Percentiles rank a stretch among this genome's conserved stretches.
These are phyloP conservation scores for Hirundichthys speculiger DNA, from an alignment of 2,113 vertebrate genomes.

Conservation along the genomic window DNA sequence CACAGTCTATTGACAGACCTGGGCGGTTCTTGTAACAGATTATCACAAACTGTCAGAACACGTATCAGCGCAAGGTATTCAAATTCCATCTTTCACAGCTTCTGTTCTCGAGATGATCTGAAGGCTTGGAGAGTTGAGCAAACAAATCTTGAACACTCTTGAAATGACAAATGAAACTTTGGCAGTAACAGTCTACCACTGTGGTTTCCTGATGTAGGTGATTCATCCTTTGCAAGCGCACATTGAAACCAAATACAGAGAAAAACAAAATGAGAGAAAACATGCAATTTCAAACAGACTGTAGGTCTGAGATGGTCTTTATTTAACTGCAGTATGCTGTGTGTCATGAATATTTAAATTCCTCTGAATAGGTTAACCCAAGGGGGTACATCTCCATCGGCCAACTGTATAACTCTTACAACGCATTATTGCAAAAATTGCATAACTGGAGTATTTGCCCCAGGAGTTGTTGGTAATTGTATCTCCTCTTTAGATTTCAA, in stretches of 20 bases:
- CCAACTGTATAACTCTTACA: constrained; percentile 45
- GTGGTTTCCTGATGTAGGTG: constrained; percentile 65
- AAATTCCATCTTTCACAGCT: constrained; percentile 26
- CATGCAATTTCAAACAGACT: constrained; percentile 1
- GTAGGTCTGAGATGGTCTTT: constrained; percentile 30
- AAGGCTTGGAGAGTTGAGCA: too few species aligned
- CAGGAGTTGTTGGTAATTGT: constrained; percentile 53
- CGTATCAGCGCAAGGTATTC: constrained; percentile 28
- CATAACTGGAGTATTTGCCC: constrained; percentile 45
- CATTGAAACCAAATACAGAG: constrained; percentile 12
- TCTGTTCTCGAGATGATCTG: constrained; percentile 20
- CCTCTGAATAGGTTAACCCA: constrained; percentile 42
- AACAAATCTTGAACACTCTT: not conserved
- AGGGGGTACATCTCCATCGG: constrained; percentile 51
- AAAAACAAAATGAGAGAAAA: constrained; percentile 38
- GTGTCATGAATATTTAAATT: constrained; percentile 50
- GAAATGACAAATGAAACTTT: constrained; percentile 26
- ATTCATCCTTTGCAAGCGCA: constrained; percentile 45
- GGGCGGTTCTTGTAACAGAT: constrained; percentile 44
- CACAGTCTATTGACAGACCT: constrained; percentile 41
- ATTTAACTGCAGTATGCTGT: constrained; percentile 36
- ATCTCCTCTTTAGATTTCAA: constrained; percentile 49
- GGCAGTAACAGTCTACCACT: constrained; percentile 33
- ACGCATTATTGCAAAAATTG: constrained; percentile 55
- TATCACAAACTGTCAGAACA: constrained; percentile 43